Base-by-base conservation (phyloP, 1,140 invertebrate species). In the Drosophila kohkoa region DNA sequence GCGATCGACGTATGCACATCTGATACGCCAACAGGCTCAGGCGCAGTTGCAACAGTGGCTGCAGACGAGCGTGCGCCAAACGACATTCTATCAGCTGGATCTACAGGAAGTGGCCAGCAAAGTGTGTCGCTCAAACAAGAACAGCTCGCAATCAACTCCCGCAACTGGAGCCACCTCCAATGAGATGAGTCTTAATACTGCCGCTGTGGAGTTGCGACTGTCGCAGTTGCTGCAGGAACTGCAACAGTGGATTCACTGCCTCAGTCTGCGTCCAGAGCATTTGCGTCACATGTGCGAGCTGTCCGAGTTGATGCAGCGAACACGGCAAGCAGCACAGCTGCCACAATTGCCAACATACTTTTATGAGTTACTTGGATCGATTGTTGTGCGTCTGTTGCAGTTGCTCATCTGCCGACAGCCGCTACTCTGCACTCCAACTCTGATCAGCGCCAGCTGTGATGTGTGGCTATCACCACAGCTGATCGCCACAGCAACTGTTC, bases 81-180 rank as follows among this genome's bases (percentile, higher is more conserved):
- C 79, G 2, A 87, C 77, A n/a, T 91, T 92, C 20, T 92, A 88
- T 52, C 90, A 91, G 11, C 81, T 77, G 0, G 89, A 92, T 64
- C 65, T 92, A 0, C 74, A 77, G 48, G 83, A 91, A 11, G 58
- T 92, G 8, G 60, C 89, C 3, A 51, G 41, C 25, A 91, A 90
- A 13, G 75, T 92, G 5, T 86, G 77, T 46, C 72, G 77, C 46
- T 75, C 72, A 0, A 92, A 92, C 16, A 74, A 64, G 43, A 75
- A 65, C 16, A 79, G 57, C 11, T 45, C 45, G 3, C 70, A 75
- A 2, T 38, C 35, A 10, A 38, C 35, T 1, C 2, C 35, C 7
- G 13, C 66, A 2, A 45, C 43, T 0, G 10, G 41, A 6, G 63
- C 28, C 7, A 59, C 10, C 28, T 45, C 71, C 8, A 86, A 46